Evolutionary conservation across 2,888 invertebrate genomes (phyloP), one percentile per base, ranked within the genome.

Genomic region (Bombylius major): DNA sequence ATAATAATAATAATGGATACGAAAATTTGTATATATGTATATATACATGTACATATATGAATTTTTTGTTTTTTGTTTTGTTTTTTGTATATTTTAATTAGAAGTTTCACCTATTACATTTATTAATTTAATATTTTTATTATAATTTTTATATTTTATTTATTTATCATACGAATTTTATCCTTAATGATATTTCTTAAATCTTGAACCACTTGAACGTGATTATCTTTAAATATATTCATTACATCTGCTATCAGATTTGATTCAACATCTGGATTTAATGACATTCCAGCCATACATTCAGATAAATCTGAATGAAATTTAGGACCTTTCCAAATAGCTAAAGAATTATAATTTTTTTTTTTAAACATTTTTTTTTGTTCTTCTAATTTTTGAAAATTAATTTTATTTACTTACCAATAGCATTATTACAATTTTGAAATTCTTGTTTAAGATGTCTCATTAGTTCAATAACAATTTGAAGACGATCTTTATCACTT

Each of bases 271-370:
- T 71, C 69, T 5, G 73, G 70, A 60, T 71, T 73, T 1, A 74
- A 58, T 23, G 73, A 71, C 70, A 74, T 71, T 56, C 72, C 72
- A 23, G 71, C 67, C 71, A 74, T 72, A 48, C 69, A 72, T 3
- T 71, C 69, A 53, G 65, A 67, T 12, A 74, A 63, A 47, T 69
- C 67, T 14, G 67, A 66, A 3, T 71, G 68, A 58, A 73, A 64
- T 32, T 64, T 62, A 7, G 73, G 72, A 13, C 65, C 59, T 59
- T 69, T 69, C 73, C 73, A 73, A 34, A 61, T 64, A 48, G 64
- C 72, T 72, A 53, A 9, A 63, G 62, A 36, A 8, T 51, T 48
- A 57, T 50, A 44, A 34, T 34, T 34, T 6, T 7, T 34, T 34
- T 34, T 34, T 8, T 44, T 44, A 8, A 44, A 44, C 5, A 13